phyloP scores from a whole-genome alignment of 2,888 invertebrate species.

The Ichneumoninae sp. region DNA sequence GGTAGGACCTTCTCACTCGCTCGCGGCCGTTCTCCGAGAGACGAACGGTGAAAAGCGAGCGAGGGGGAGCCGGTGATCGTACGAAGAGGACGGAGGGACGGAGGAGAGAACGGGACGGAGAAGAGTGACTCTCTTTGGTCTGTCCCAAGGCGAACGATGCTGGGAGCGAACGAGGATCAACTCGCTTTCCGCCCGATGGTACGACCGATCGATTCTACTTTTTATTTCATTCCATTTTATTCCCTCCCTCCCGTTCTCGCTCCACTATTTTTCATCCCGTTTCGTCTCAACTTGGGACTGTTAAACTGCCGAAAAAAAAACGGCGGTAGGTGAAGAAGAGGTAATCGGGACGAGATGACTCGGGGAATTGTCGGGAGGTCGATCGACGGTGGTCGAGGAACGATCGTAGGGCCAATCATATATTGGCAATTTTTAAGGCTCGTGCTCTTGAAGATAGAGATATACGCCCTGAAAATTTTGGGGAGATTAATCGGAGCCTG shows the following conservation, averaged over 20 bases:
- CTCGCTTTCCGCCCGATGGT: constrained; percentile 53
- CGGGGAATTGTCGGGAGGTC: constrained; percentile 1
- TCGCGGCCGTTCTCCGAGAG: constrained; percentile 33
- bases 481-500: too few species aligned
- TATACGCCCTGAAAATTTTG: too few species aligned
- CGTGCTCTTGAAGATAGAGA: too few species aligned
- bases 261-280: constrained; percentile 35
- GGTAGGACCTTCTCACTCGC: constrained; percentile 57
- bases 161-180: constrained; percentile 53
- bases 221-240: constrained; percentile 46
- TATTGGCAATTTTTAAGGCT: too few species aligned
- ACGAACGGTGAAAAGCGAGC: constrained; percentile 44
- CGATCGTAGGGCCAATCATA: background rate
- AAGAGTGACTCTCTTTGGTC: constrained; percentile 56
- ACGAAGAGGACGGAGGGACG: constrained; percentile 34
- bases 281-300: constrained; percentile 40
- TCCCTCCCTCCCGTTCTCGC: constrained; percentile 11
- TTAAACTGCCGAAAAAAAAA: constrained; percentile 7
- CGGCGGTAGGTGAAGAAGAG: background rate
- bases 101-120: constrained; percentile 8
- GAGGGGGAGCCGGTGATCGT: constrained; percentile 52
- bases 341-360: constrained; percentile 24
- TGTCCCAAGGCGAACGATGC: constrained; percentile 60
- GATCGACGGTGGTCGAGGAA: background rate
- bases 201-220: constrained; percentile 59